Percentiles rank a stretch among this genome's conserved stretches.
Evolutionary conservation across 2,888 invertebrate species (phyloP).

Genomic region (Steinernema hermaphroditum): DNA sequence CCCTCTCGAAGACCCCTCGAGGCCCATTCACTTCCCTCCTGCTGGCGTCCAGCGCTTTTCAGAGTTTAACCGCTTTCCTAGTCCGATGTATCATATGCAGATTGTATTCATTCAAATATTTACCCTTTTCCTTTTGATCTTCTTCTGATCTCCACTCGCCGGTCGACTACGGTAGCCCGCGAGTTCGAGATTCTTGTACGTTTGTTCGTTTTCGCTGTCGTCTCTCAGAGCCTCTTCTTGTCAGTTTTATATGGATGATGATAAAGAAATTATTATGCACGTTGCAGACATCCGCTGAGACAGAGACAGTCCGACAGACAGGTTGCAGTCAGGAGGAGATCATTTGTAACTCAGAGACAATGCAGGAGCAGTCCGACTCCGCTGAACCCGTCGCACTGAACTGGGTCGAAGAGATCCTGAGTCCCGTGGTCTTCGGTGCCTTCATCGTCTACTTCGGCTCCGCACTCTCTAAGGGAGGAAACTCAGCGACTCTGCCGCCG

Average conservation of each 20-base stretch:
- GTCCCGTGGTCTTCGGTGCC: too few relatives aligned
- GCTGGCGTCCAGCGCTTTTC: background rate
- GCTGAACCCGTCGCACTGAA: too few relatives aligned
- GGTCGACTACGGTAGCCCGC: background rate
- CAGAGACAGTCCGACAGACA: too few relatives aligned
- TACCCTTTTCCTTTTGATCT: slow-evolving; percentile 13
- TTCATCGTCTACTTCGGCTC: too few relatives aligned
- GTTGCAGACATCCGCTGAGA: too few relatives aligned
- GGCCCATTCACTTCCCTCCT: slow-evolving; percentile 25
- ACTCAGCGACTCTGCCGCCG: too few relatives aligned
- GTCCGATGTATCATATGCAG: slow-evolving; percentile 22
- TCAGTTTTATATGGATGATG: slow-evolving; percentile 17
- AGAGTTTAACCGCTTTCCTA: slow-evolving; percentile 8
- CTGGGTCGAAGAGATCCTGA: too few relatives aligned
- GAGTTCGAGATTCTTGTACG: background rate
- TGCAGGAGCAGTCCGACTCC: too few relatives aligned
- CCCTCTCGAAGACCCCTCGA: slow-evolving; percentile 26
- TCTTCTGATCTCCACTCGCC: background rate
- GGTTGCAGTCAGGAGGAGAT: too few relatives aligned
- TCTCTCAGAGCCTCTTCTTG: slow-evolving; percentile 18
- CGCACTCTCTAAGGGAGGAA: too few relatives aligned
- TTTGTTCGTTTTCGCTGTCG: background rate
- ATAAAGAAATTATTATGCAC: too few relatives aligned
- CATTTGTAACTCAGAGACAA: too few relatives aligned
- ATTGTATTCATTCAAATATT: slow-evolving; percentile 26